Conservation (phyloP, 2,888 invertebrate species). For the Cephus nigrinus region DNA sequence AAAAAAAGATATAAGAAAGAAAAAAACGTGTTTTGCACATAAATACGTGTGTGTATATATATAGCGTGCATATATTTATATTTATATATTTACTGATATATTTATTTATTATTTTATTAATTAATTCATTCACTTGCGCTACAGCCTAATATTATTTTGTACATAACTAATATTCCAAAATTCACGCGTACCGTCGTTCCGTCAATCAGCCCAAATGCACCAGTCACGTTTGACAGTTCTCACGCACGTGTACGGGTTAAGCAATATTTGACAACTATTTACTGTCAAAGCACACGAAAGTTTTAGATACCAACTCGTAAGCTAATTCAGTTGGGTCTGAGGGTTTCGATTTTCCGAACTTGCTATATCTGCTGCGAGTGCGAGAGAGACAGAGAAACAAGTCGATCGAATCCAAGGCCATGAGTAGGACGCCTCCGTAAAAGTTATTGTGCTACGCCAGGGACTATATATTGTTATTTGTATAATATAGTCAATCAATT, state of each 20-base stretch:
- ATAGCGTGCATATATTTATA: neutral
- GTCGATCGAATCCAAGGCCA: neutral
- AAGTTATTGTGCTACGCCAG: no score
- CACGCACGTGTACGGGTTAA: no score
- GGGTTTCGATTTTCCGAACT: neutral
- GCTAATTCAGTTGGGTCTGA: neutral
- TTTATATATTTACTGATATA: neutral
- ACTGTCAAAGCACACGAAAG: neutral
- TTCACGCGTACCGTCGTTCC: neutral
- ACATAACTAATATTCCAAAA: constrained; percentile 6
- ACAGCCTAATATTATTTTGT: constrained; percentile 2
- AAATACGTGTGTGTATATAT: neutral
- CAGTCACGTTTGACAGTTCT: no score
- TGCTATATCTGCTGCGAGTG: neutral
- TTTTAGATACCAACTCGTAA: neutral
- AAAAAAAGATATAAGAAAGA: neutral
- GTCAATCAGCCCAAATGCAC: neutral
- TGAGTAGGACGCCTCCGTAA: neutral
- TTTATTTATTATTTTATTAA: neutral
- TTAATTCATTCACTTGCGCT: neutral
- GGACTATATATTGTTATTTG: no score
- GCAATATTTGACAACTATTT: no score
- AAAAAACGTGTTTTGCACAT: neutral
- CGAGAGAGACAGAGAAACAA: neutral
- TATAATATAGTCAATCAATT: neutral